phyloP scores from a whole-genome alignment of 2,113 vertebrate genomes.

The Corydoras sp. region DNA sequence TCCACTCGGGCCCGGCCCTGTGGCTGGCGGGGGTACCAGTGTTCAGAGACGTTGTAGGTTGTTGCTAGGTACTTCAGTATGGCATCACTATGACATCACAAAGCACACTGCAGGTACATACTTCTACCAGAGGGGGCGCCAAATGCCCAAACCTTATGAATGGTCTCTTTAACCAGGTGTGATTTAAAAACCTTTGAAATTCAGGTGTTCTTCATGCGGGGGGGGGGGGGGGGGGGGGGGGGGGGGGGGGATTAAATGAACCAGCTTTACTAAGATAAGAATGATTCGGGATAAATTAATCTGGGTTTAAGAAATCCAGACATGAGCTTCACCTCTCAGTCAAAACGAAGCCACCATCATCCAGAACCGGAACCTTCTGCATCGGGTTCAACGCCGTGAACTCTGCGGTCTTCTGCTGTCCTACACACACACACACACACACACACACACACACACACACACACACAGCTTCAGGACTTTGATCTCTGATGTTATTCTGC shows the following conservation, averaged over 20 bases:
- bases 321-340: conserved; percentile 60
- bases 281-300: too few relatives aligned
- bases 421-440: conserved; percentile 43
- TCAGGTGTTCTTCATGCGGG: background rate
- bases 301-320: background rate
- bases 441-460: conserved; percentile 2
- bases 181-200: too few relatives aligned
- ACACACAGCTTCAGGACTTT: background rate
- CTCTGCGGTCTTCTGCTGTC: conserved; percentile 55
- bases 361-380: conserved; percentile 68
- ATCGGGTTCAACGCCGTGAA: conserved; percentile 64
- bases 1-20: conserved; percentile 61
- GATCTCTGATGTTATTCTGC: background rate
- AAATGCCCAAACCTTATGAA: too few relatives aligned
- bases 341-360: conserved; percentile 59
- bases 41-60: conserved; percentile 49
- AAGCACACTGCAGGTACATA: background rate
- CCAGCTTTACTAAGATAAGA: background rate
- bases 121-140: background rate
- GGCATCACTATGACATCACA: conserved; percentile 54
- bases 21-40: conserved; percentile 67
- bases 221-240: too few relatives aligned
- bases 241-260: background rate
- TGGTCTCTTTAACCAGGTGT: too few relatives aligned
- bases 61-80: conserved; percentile 66